A percentile compares a stretch with the other conserved stretches of the same genome.
Evolutionary conservation across 92 coral and sea anemone genomes (phyloP).

Genomic region (Porites lobata): DNA sequence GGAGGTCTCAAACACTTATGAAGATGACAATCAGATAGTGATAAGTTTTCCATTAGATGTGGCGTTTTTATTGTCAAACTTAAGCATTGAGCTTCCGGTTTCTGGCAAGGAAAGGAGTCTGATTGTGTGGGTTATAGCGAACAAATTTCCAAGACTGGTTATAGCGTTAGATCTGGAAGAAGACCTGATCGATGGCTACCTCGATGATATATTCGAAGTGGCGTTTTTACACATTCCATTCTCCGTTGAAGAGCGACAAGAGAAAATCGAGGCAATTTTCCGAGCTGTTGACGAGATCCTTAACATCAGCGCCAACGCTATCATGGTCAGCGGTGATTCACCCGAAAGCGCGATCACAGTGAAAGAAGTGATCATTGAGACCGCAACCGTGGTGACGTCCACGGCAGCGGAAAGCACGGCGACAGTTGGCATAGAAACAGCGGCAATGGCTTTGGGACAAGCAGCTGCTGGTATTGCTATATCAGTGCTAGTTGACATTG

Average conservation of each 20-base stretch:
- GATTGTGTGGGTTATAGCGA: slow-evolving; percentile 76
- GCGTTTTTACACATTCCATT: slow-evolving; percentile 73
- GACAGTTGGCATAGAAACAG: slow-evolving; percentile 99
- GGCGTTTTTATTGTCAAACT: slow-evolving; percentile 32
- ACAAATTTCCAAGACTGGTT: slow-evolving; percentile 40
- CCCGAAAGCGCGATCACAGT: slow-evolving; percentile 72
- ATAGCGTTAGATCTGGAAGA: slow-evolving; percentile 60
- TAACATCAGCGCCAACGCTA: slow-evolving; percentile 71
- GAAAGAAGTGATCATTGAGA: slow-evolving; percentile 91
- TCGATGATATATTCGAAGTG: slow-evolving; percentile 61
- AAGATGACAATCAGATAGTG: slow-evolving; percentile 58
- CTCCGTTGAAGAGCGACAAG: slow-evolving; percentile 58
- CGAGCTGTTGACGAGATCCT: slow-evolving; percentile 86
- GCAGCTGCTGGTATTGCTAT: slow-evolving; percentile 99
- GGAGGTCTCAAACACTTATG: slow-evolving; percentile 47
- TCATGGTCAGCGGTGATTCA: slow-evolving; percentile 68
- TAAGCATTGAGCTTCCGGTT: slow-evolving; percentile 3
- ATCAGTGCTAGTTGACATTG: slow-evolving; percentile 94
- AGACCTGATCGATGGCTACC: slow-evolving; percentile 51
- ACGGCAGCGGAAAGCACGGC: slow-evolving; percentile 99
- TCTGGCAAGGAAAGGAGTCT: slow-evolving; percentile 28
- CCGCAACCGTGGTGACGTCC: slow-evolving; percentile 96
- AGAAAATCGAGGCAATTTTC: slow-evolving; percentile 73
- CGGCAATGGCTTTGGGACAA: slow-evolving; percentile 97
- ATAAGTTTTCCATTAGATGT: slow-evolving; percentile 54